Evolutionary conservation across 2,888 invertebrate genomes (phyloP).

Genomic region (Aleiodes alternator): DNA sequence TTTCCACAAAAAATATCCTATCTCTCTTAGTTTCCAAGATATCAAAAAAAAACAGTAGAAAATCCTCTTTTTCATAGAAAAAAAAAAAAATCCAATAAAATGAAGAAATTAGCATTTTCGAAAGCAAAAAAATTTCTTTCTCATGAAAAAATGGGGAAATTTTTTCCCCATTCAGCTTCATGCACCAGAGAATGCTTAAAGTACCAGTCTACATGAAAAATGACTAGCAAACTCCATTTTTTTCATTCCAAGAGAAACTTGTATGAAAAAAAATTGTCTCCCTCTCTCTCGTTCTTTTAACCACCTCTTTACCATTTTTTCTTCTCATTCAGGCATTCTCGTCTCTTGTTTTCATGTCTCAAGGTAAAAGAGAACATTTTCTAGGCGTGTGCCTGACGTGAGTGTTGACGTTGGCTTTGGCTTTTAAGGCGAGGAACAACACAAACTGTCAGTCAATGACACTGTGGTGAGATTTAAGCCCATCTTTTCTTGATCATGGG

Average conservation of each 20-base stretch:
- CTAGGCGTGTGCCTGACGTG: constrained; percentile 12
- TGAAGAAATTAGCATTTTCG: no score
- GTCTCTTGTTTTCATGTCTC: neutral
- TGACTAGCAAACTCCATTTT: neutral
- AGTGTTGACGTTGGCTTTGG: neutral
- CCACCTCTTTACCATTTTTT: neutral
- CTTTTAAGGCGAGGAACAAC: constrained; percentile 17
- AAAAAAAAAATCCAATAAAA: no score
- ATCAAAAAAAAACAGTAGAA: no score
- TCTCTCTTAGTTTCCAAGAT: no score
- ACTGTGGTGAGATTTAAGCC: constrained; percentile 10
- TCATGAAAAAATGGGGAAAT: no score
- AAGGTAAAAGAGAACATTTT: neutral
- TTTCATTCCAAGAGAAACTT: neutral
- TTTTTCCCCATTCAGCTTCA: no score
- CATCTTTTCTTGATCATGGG: neutral
- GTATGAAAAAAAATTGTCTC: neutral
- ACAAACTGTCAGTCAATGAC: constrained; percentile 28
- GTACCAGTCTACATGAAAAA: neutral
- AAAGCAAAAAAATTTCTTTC: no score
- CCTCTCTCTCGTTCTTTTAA: neutral
- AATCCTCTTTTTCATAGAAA: no score
- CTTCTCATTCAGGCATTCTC: constrained; percentile 1
- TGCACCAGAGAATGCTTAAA: no score
- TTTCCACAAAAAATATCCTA: no score